Evolutionary conservation across 2,797 vertebrate species (phyloP).

Genomic region (Alca torda): DNA sequence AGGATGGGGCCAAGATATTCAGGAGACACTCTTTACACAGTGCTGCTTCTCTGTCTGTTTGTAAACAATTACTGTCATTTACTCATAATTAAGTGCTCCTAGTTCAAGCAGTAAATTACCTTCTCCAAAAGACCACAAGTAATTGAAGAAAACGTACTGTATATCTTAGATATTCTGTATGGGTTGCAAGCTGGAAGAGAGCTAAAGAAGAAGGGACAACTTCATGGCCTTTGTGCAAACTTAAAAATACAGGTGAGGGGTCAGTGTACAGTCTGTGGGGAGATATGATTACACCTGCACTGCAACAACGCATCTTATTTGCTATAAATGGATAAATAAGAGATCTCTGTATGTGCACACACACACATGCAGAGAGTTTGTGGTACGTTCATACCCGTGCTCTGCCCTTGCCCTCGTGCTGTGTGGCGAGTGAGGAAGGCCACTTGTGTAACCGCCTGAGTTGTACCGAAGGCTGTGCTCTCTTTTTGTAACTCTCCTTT

Average conservation of each 20-base stretch:
- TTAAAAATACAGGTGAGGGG: not conserved
- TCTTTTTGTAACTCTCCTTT: not conserved
- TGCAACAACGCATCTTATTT: not conserved
- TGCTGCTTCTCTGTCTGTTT: not conserved
- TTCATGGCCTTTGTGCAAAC: not conserved
- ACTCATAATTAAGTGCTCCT: not conserved
- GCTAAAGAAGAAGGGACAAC: not conserved
- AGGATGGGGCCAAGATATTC: not conserved
- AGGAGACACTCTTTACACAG: not conserved
- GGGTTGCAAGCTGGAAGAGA: not conserved
- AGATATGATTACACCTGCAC: not conserved
- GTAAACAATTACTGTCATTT: not conserved
- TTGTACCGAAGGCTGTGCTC: not conserved
- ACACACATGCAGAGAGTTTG: not conserved
- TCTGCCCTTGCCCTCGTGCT: not conserved
- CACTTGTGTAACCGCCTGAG: not conserved
- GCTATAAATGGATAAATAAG: not conserved
- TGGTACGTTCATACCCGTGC: accelerated
- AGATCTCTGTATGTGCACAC: not conserved
- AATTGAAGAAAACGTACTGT: not conserved
- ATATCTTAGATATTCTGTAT: not conserved
- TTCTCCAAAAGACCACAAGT: not conserved
- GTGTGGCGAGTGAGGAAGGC: accelerated
- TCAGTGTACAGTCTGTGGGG: not conserved
- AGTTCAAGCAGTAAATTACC: not conserved